Percentiles rank a stretch among this genome's conserved stretches.
These are phyloP conservation scores for Lagenorhynchus albirostris DNA, from an alignment of 2,113 vertebrate species.

Conservation along the genomic window DNA sequence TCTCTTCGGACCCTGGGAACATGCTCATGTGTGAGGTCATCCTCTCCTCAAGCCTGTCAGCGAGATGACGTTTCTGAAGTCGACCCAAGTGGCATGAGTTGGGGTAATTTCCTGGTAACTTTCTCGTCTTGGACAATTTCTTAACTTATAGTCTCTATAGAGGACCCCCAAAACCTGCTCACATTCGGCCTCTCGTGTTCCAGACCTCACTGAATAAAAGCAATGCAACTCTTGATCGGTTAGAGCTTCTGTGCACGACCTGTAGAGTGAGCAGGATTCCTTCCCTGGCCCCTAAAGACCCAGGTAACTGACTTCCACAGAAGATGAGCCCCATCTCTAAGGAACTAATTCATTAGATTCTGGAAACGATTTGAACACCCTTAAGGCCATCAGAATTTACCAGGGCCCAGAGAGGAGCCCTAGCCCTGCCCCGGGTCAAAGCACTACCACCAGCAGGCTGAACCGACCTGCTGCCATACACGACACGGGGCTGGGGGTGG, in stretches of 20 bases:
- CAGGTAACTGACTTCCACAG: neutral
- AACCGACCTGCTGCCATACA: neutral
- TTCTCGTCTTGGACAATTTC: slow-evolving; percentile 43
- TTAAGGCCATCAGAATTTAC: neutral
- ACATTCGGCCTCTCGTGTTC: neutral
- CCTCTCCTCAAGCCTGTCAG: neutral
- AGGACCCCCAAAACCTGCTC: slow-evolving; percentile 39
- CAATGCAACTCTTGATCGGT: neutral
- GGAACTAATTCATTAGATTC: neutral
- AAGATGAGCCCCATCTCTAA: neutral
- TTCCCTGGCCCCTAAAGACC: neutral
- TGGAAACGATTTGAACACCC: neutral
- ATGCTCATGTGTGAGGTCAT: neutral
- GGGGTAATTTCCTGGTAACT: slow-evolving; percentile 36
- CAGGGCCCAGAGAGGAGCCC: neutral
- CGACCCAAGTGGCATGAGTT: neutral
- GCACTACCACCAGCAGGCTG: neutral
- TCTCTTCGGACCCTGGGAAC: slow-evolving; percentile 38
- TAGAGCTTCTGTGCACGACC: neutral
- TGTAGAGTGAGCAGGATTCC: neutral
- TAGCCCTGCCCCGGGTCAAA: neutral
- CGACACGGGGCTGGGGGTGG: neutral
- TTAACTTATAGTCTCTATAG: slow-evolving; percentile 78
- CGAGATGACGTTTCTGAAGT: slow-evolving; percentile 26
- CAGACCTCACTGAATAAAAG: slow-evolving; percentile 60